Evolutionary conservation across 2,113 vertebrate genomes (phyloP), one percentile per base, ranked within the genome.

Genomic region (Indicator indicator): DNA sequence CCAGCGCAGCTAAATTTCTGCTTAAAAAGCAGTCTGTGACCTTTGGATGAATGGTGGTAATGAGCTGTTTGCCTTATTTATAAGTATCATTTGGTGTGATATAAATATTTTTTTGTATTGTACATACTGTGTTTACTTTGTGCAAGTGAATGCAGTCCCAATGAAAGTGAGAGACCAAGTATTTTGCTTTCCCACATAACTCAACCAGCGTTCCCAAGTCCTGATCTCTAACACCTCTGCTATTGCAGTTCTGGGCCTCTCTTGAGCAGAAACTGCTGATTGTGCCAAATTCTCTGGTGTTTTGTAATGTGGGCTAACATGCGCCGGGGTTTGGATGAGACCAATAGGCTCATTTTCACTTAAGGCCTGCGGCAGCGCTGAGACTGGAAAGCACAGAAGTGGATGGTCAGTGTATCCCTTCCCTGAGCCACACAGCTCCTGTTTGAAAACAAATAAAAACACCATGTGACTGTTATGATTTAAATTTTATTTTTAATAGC

Each of bases 141-240:
- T 86, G 73, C 90, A 81, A 94, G 88, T 55, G 73, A 94, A 88
- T 58, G 63, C 58, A 75, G 86, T 83, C 95, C 91, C 88, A 86
- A 17, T 30, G 88, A 95, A 94, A 93, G 69, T 1, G 11, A 59
- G 80, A 95, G 90, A 90, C 70, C 0, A 0, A 77, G n/a, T 72
- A 84, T 93, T 97, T 95, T 90, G 70, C 92, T 95, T 95, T 95
- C 94, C 69, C 94, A 90, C 2, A 16, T 91, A 96, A 92, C 84
- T 91, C 89, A 91, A 94, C 54, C 72, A 91, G 46, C 2, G 0
- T 92, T 96, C 94, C 74, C 8, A 16, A 96, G 82, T 72, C 76
- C 83, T 95, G 95, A 95, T 97, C 95, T 96, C 93, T 95, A 91
- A 97, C 96, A 96, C 96, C 96, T 97, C 95, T 90, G 76, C 93